These are phyloP conservation scores for Dinoponera quadriceps DNA, from an alignment of 1,140 invertebrate genomes.

Conservation along the genomic window DNA sequence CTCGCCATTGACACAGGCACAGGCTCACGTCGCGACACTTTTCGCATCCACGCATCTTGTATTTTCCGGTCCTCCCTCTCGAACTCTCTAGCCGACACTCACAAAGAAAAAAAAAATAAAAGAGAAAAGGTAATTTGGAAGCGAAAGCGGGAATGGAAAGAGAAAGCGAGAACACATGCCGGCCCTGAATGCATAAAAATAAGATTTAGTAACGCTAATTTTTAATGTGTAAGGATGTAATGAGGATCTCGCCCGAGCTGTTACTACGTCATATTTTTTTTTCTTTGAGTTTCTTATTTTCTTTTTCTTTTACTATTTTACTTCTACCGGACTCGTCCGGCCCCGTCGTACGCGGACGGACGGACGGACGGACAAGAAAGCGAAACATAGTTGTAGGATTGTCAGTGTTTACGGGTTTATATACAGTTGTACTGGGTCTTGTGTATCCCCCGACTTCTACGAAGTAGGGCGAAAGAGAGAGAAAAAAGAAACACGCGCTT, in stretches of 20 bases:
- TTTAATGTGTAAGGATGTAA: slow-evolving; percentile 81
- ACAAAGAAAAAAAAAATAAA: slow-evolving; percentile 58
- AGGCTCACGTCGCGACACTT: slow-evolving; percentile 52
- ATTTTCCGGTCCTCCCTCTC: slow-evolving; percentile 78
- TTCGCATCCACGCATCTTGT: slow-evolving; percentile 80
- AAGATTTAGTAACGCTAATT: slow-evolving; percentile 78
- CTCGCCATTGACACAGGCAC: slow-evolving; percentile 24
- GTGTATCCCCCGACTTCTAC: slow-evolving; percentile 49
- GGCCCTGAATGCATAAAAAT: slow-evolving; percentile 79
- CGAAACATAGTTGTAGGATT: slow-evolving; percentile 65
- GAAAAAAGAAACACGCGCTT: slow-evolving; percentile 38
- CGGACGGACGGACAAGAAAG: slow-evolving; percentile 26
- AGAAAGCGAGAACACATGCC: slow-evolving; percentile 70
- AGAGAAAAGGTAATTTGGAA: slow-evolving; percentile 71
- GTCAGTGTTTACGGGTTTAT: slow-evolving; percentile 73
- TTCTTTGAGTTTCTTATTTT: slow-evolving; percentile 27
- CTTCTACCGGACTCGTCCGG: neutral
- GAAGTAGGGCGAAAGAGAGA: slow-evolving; percentile 54
- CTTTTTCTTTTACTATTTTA: slow-evolving; percentile 18
- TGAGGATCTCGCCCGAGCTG: slow-evolving; percentile 68
- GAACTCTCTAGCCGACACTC: slow-evolving; percentile 74
- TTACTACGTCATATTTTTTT: slow-evolving; percentile 44
- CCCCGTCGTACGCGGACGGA: slow-evolving; percentile 20
- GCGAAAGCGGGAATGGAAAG: slow-evolving; percentile 70
- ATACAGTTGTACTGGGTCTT: slow-evolving; percentile 72